Evolutionary conservation across 2,113 vertebrate species (phyloP), one percentile per base, ranked within the genome.

Genomic region (Elephantulus edwardii): DNA sequence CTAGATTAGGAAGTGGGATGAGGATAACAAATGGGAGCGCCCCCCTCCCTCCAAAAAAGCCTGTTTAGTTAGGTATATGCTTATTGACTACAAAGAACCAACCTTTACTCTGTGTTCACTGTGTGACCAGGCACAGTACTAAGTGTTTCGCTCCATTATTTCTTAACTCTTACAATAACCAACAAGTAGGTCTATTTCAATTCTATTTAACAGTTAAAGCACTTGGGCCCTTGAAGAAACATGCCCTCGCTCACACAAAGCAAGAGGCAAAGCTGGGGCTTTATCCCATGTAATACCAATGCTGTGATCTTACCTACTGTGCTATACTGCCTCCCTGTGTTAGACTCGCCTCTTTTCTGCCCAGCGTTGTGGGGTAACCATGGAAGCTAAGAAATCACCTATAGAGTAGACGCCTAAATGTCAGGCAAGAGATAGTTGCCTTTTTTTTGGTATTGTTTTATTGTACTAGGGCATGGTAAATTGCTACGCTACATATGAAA

Each of bases 251-350:
- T 92, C 58, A n/a, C 80, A 62, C 20, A 40, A 26, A 58, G 70
- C 22, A 66, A 79, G 35, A 91, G 40, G 85, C 38, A 26, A 48
- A 83, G 50, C 28, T 40, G 71, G 46, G 81, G 17, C 26, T 66
- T 66, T 33, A 46, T 33, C 26, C 26, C 50, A 5, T 46, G 24
- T 9, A 26, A 22, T 12, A 5, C 17, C 33, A 56, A 50, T 19
- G 24, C 30, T 44, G 14, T 40, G 50, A 79, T 83, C n/a, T 76
- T 91, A 72, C 85, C 90, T 93, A 82, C 35, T 85, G 42, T 54
- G 8, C 86, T 90, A 30, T 93, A 77, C 90, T 93, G 93, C 94
- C 90, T 96, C 88, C 93, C 88, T 68, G 88, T 90, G 94, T 91
- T 92, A 83, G 83, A 62, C 56, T 50, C 35, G 35, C 90, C 76